Conservation (phyloP, 2,888 invertebrate species). For the Lasioglossum zephyrum region DNA sequence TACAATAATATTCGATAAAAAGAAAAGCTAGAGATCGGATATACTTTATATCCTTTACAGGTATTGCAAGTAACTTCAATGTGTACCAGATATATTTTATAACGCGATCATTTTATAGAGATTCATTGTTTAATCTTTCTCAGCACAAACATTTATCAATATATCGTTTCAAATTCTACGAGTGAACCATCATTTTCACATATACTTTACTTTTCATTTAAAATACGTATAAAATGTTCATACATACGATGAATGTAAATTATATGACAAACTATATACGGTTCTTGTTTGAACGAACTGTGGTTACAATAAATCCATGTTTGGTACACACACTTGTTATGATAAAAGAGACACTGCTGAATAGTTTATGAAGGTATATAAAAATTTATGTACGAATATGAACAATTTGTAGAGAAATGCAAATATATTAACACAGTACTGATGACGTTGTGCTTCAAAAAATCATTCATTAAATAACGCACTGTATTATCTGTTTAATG, state of each 20-base stretch:
- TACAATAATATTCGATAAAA: constrained; percentile 10
- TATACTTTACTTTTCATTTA: not conserved
- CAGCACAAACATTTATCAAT: constrained; percentile 13
- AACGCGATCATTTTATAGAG: not conserved
- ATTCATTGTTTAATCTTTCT: constrained; percentile 1
- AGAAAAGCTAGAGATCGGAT: constrained; percentile 4
- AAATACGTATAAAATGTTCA: constrained; percentile 4
- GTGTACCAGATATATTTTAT: constrained; percentile 18
- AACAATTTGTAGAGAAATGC: constrained; percentile 17
- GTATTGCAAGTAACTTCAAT: constrained; percentile 19
- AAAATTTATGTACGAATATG: constrained; percentile 14
- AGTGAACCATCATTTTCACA: constrained; percentile 9
- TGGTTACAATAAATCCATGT: constrained; percentile 22
- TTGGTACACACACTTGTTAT: constrained; percentile 21
- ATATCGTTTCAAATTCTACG: constrained; percentile 30
- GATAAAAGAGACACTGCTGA: constrained; percentile 12
- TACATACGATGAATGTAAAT: constrained; percentile 13
- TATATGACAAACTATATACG: constrained; percentile 24
- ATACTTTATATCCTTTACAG: constrained; percentile 8
- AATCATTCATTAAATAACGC: constrained; percentile 1
- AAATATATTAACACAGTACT: constrained; percentile 20
- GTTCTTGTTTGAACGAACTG: constrained; percentile 28
- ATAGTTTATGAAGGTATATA: constrained; percentile 18
- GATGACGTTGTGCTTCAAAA: constrained; percentile 13
- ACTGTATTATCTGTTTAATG: constrained; percentile 18